These are phyloP conservation scores for Heteractis magnifica DNA, from an alignment of 92 coral and sea anemone species.

Conservation along the genomic window DNA sequence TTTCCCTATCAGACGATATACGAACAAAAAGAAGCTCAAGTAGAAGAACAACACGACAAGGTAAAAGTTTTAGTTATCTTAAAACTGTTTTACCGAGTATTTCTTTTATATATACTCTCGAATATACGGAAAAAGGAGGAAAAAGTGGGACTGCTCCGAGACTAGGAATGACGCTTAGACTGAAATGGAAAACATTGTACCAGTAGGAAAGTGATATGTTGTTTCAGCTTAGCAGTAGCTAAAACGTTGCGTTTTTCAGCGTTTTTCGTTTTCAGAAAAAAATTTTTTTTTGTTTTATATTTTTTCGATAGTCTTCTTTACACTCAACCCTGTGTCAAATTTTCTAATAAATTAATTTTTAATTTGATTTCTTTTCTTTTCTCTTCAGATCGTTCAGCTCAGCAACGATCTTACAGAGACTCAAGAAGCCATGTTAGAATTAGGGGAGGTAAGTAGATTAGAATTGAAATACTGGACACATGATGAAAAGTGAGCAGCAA, in stretches of 20 bases:
- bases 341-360: background rate
- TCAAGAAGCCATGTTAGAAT: conserved; percentile 69
- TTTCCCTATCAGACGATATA: conserved; percentile 47
- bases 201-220: too few relatives aligned
- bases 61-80: conserved; percentile 12
- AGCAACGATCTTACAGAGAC: conserved; percentile 55
- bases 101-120: background rate
- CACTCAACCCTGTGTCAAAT: background rate
- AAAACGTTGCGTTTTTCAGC: too few relatives aligned
- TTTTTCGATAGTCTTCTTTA: background rate
- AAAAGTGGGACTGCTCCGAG: too few relatives aligned
- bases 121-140: background rate
- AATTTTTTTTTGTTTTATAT: too few relatives aligned
- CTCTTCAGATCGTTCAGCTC: conserved; percentile 50
- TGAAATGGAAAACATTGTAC: too few relatives aligned
- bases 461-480: too few relatives aligned
- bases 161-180: too few relatives aligned
- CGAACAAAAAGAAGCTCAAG: conserved; percentile 55
- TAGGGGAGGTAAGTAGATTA: conserved; percentile 56
- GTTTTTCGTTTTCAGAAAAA: too few relatives aligned
- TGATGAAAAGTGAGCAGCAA: too few relatives aligned
- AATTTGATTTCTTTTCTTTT: background rate
- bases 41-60: conserved; percentile 50
- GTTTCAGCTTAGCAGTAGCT: too few relatives aligned
- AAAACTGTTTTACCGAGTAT: background rate